Evolutionary conservation across 2,888 invertebrate species (phyloP).

Genomic region (Netelia melanura): DNA sequence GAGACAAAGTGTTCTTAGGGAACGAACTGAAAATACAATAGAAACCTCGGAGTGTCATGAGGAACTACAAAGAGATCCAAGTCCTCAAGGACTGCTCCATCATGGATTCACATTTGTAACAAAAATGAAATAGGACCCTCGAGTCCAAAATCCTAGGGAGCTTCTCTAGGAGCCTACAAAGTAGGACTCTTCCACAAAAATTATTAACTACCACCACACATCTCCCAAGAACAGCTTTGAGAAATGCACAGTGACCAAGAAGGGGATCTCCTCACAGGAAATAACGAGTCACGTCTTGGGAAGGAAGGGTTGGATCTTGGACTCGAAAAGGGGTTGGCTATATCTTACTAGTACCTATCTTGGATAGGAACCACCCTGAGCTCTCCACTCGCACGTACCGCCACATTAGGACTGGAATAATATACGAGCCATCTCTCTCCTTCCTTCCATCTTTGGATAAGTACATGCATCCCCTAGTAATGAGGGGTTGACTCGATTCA

Average conservation of each 20-base stretch:
- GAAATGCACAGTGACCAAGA: background rate
- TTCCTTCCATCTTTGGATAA: conserved; percentile 26
- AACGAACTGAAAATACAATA: too few species aligned
- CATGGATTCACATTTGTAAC: too few species aligned
- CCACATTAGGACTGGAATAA: conserved; percentile 82
- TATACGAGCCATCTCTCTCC: conserved; percentile 76
- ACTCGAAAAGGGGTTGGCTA: conserved; percentile 69
- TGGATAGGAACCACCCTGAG: conserved; percentile 72
- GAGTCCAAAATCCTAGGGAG: too few species aligned
- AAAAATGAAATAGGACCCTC: too few species aligned
- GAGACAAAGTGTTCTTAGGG: too few species aligned
- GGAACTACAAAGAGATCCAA: too few species aligned
- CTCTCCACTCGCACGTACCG: conserved; percentile 83
- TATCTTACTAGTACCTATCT: conserved; percentile 71
- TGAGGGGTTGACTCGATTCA: conserved; percentile 74
- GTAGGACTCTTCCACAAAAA: background rate
- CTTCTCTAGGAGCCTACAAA: too few species aligned
- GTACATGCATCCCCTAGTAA: conserved; percentile 69
- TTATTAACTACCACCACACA: background rate
- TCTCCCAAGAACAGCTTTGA: background rate
- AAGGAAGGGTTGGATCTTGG: conserved; percentile 73
- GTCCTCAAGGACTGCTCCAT: too few species aligned
- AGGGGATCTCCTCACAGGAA: conserved; percentile 77
- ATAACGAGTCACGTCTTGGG: conserved; percentile 77
- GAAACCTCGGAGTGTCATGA: too few species aligned